These are phyloP conservation scores for Myopa testacea DNA, from an alignment of 2,888 invertebrate genomes.

Conservation along the genomic window DNA sequence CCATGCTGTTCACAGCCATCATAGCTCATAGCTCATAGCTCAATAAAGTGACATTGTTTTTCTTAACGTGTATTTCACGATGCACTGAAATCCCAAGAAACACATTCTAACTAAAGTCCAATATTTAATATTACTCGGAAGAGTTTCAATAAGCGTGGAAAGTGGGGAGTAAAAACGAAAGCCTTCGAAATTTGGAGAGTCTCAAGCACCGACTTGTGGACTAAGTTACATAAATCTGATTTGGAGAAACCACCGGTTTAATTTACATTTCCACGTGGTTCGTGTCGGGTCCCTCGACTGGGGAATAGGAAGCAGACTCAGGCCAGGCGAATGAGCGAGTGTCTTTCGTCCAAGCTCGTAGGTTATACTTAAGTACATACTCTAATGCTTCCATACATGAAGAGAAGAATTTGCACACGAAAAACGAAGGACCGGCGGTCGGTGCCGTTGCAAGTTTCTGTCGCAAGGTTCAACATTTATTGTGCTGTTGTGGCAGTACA, in stretches of 20 bases:
- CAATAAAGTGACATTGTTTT: no score
- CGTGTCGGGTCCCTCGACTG: constrained; percentile 19
- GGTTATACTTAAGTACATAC: not conserved
- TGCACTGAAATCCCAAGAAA: no score
- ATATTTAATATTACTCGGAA: no score
- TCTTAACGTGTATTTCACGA: no score
- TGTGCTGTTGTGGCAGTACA: constrained; percentile 41
- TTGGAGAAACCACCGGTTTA: constrained; percentile 56
- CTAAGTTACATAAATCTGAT: not conserved
- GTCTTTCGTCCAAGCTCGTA: constrained; percentile 9
- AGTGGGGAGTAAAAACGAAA: no score
- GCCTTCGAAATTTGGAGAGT: no score
- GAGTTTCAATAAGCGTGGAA: no score
- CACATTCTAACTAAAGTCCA: no score
- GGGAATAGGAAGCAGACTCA: constrained; percentile 12
- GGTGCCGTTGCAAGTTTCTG: constrained; percentile 59
- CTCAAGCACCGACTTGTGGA: no score
- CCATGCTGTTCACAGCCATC: no score
- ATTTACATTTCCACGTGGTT: constrained; percentile 60
- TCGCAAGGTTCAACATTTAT: constrained; percentile 65
- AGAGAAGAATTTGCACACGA: not conserved
- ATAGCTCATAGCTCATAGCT: no score
- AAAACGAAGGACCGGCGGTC: not conserved
- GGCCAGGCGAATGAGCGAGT: constrained; percentile 20
- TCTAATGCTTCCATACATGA: not conserved